Percentiles rank a stretch among this genome's conserved stretches.
Evolutionary conservation across 2,113 vertebrate genomes (phyloP).

Genomic region (Stigmatopora argus): DNA sequence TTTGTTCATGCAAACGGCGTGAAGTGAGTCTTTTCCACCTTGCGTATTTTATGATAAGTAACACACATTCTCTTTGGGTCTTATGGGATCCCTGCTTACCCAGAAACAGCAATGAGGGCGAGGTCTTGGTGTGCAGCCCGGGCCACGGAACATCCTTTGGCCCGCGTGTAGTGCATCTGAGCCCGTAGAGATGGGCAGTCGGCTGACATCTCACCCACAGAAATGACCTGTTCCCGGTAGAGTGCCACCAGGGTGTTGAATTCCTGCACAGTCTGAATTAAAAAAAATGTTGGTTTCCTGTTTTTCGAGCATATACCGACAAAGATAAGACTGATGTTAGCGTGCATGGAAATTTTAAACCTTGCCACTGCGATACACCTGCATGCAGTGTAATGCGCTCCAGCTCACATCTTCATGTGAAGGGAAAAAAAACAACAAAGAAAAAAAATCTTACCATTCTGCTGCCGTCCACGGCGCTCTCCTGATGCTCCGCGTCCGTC

Average conservation of each 20-base stretch:
- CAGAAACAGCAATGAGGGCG: constrained; percentile 85
- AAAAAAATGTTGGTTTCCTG: constrained; percentile 28
- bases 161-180: constrained; percentile 87
- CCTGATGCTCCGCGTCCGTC: constrained; percentile 77
- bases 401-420: background rate
- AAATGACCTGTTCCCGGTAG: constrained; percentile 93
- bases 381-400: background rate
- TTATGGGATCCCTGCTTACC: constrained; percentile 25
- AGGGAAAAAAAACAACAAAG: too few relatives aligned
- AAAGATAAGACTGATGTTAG: too few relatives aligned
- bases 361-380: constrained; percentile 8
- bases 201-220: constrained; percentile 84
- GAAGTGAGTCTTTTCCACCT: too few relatives aligned
- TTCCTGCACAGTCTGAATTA: constrained; percentile 86
- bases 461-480: constrained; percentile 85
- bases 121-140: constrained; percentile 87
- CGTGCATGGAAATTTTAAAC: background rate
- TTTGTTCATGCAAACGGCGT: too few relatives aligned
- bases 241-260: constrained; percentile 95
- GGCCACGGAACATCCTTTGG: constrained; percentile 88
- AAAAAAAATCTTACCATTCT: constrained; percentile 79
- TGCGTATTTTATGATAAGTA: too few relatives aligned
- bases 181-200: constrained; percentile 83
- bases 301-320: background rate
- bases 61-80: too few relatives aligned